Evolutionary conservation across 1,140 invertebrate genomes (phyloP), one percentile per base, ranked within the genome.

Genomic region (Camponotus pennsylvanicus): DNA sequence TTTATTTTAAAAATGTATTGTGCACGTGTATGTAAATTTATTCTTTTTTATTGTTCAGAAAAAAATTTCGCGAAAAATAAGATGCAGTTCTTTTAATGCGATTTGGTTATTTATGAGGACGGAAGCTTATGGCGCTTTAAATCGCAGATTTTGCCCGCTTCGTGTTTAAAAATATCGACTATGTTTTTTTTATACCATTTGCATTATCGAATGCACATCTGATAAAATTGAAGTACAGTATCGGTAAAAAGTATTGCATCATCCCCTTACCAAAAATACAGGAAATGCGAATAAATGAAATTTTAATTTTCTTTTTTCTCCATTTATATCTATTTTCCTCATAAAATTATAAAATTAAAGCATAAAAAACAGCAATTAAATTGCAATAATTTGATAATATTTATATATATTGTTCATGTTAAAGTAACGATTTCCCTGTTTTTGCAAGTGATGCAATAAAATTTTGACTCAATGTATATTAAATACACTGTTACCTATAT

Each of bases 401-500:
- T 27, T 27, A 27, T 27, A 27, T 27, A 0, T 27, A 27, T 27
- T 27, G 1, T 27, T 27, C 27, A 27, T 27, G 27, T 27, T 27
- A 27, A 27, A 27, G 27, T 27, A 27, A 27, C 27, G 27, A 27
- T 27, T 27, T 27, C 1, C 27, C 27, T 27, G 27, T 27, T 27
- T 27, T 27, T 27, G 27, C 27, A 27, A 27, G 27, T 27, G 27
- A 27, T 27, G 27, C 27, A 27, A 27, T 27, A 27, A 27, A 27
- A 27, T 27, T 27, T 27, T 27, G 27, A 1, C 27, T 27, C 27
- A 27, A 1, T 27, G 27, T 40, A 40, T 6, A 40, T 40, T 66
- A 79, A 79, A 80, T 70, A n/a, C 32, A 82, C 71, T 71, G 59
- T 73, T 73, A 63, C 49, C 8, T 49, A 83, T 18, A 83, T 73